Conservation (phyloP, 2,888 invertebrate species). For the Troides aeacus region DNA sequence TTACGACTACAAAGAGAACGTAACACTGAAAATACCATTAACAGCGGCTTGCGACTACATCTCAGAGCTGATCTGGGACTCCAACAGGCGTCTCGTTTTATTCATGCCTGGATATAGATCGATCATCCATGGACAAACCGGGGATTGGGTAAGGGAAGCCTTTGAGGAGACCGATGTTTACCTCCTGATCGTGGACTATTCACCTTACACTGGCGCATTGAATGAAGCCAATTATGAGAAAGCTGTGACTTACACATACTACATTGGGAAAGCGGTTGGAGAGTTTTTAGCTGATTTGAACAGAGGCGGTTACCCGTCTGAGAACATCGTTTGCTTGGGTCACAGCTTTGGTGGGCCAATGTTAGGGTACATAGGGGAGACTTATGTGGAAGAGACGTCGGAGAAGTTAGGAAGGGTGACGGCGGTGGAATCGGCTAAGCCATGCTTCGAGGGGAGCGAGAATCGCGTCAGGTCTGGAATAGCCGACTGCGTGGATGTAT, state of each 20-base stretch:
- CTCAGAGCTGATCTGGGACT: not conserved
- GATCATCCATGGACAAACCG: not conserved
- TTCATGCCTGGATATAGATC: constrained; percentile 4
- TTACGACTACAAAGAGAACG: not conserved
- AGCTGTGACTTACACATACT: not conserved
- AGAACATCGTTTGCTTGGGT: constrained; percentile 41
- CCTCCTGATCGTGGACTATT: constrained; percentile 2
- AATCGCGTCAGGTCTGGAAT: constrained; percentile 2
- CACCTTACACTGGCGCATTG: not conserved
- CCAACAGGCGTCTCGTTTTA: not conserved
- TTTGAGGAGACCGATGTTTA: not conserved
- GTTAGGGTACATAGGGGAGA: constrained; percentile 53
- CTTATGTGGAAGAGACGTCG: constrained; percentile 50
- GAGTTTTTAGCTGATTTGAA: not conserved
- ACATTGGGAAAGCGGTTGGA: constrained; percentile 4
- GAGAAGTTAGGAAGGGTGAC: constrained; percentile 63
- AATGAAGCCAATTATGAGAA: not conserved
- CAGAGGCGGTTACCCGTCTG: not conserved
- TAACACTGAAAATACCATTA: not conserved
- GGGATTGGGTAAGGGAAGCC: not conserved
- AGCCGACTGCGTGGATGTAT: constrained; percentile 1
- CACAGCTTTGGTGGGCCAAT: constrained; percentile 70
- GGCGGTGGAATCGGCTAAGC: constrained; percentile 68
- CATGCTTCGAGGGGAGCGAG: constrained; percentile 49
- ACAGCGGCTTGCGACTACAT: not conserved